Percentiles rank a stretch among this genome's conserved stretches.
phyloP scores from a whole-genome alignment of 2,113 vertebrate genomes.

The Ranitomeya variabilis region DNA sequence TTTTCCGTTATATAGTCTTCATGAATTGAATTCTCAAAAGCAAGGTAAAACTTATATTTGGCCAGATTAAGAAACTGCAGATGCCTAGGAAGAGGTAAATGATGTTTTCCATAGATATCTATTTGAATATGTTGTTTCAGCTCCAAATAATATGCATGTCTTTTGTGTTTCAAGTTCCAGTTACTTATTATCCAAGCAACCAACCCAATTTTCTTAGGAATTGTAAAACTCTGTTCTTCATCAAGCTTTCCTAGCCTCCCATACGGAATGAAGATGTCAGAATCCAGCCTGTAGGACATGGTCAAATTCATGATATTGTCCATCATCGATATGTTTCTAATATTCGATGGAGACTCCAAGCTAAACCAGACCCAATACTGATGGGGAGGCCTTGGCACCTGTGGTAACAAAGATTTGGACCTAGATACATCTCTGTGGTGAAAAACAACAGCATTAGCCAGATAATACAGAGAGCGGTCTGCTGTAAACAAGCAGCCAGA shows the following conservation, averaged over 20 bases:
- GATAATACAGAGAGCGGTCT: neutral
- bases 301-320: conserved; percentile 46
- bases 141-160: conserved; percentile 61
- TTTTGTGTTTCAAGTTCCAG: conserved; percentile 60
- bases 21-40: conserved; percentile 64
- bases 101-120: conserved; percentile 64
- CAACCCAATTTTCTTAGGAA: conserved; percentile 51
- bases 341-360: conserved; percentile 14
- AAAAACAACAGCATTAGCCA: conserved; percentile 27
- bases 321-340: conserved; percentile 22
- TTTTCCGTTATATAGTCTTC: conserved; percentile 75
- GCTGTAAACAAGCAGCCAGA: conserved; percentile 6
- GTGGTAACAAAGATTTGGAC: conserved; percentile 6
- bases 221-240: neutral
- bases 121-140: conserved; percentile 65
- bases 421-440: conserved; percentile 35
- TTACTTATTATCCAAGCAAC: conserved; percentile 71
- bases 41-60: conserved; percentile 65
- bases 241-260: neutral
- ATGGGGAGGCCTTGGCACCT: neutral
- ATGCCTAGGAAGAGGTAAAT: conserved; percentile 50
- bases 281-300: conserved; percentile 36
- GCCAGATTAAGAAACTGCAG: conserved; percentile 7
- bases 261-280: conserved; percentile 28
- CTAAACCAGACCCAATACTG: conserved; percentile 50